Evolutionary conservation across 1,140 invertebrate species (phyloP), one percentile per base, ranked within the genome.

Genomic region (Drosophila burlai): DNA sequence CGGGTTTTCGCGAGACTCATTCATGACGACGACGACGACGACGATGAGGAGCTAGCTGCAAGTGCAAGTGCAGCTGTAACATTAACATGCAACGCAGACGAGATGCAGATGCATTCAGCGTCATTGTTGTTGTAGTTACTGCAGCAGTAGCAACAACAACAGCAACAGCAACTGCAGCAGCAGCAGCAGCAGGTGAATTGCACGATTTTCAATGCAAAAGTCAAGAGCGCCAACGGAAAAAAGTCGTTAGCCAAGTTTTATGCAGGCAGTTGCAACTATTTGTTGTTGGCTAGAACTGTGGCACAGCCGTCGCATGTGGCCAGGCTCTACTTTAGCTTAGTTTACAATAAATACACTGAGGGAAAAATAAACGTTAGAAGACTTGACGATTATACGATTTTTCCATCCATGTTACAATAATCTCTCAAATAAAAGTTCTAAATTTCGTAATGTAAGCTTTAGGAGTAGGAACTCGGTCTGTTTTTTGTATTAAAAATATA

Each of bases 131-230:
- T 80, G 71, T 42, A 65, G 64, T 73, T 63, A 54, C 66, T 77
- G 81, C 47, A 18, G 66, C 67, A 68, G 75, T 46, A 57, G 73
- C 36, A 36, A 36, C 46, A 24, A 54, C 64, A 55, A 76, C 71
- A 67, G 46, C 60, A 52, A 45, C 60, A 50, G 26, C 64, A 58
- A 21, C 21, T 21, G 75, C 47, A 40, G 15, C 49, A 29, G 66
- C 67, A 58, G 71, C 65, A 45, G 81, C 87, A 83, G 90, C 81
- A 90, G 85, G 90, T 91, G 85, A 91, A 91, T 91, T 85, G 89
- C 89, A 91, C 81, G 90, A 91, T 91, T 90, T 85, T 85, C 90
- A 91, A 89, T 91, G 87, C 81, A 89, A 91, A 91, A 91, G 86
- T 91, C 86, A 91, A 91, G 86, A 91, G 86, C 86, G 83, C 76